These are phyloP conservation scores for Buceros bicornis DNA, from an alignment of 2,797 vertebrate species.

Conservation along the genomic window DNA sequence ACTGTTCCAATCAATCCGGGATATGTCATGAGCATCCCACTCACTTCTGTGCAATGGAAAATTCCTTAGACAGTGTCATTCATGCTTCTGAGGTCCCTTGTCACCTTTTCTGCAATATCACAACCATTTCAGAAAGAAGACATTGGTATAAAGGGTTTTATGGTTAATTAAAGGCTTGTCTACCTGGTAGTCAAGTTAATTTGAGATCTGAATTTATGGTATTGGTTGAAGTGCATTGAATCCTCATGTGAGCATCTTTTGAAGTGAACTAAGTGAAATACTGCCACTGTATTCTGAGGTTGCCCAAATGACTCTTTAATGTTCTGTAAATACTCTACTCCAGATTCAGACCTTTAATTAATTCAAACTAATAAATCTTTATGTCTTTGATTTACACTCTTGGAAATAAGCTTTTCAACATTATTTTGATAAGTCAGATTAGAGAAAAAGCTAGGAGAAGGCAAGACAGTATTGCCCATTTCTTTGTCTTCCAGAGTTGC, in stretches of 20 bases:
- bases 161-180: neutral
- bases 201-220: neutral
- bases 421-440: neutral
- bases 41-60: neutral
- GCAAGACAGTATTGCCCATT: neutral
- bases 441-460: neutral
- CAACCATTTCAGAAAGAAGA: neutral
- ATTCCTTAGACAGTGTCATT: neutral
- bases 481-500: neutral
- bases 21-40: fast-evolving
- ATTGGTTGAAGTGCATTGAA: slow-evolving; percentile 1
- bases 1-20: neutral
- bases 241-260: neutral
- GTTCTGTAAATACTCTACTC: slow-evolving; percentile 22
- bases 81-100: neutral
- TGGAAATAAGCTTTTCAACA: neutral
- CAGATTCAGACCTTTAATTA: slow-evolving; percentile 11
- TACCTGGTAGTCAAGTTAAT: neutral
- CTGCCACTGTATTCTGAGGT: neutral
- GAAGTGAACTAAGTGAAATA: slow-evolving; percentile 20
- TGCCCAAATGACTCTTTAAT: neutral
- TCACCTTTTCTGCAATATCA: neutral
- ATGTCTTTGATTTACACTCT: neutral
- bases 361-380: neutral
- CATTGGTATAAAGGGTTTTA: neutral